Percentiles rank a stretch among this genome's conserved stretches.
These are phyloP conservation scores for Himalopsyche kuldschensis DNA, from an alignment of 2,888 invertebrate genomes.

Conservation along the genomic window DNA sequence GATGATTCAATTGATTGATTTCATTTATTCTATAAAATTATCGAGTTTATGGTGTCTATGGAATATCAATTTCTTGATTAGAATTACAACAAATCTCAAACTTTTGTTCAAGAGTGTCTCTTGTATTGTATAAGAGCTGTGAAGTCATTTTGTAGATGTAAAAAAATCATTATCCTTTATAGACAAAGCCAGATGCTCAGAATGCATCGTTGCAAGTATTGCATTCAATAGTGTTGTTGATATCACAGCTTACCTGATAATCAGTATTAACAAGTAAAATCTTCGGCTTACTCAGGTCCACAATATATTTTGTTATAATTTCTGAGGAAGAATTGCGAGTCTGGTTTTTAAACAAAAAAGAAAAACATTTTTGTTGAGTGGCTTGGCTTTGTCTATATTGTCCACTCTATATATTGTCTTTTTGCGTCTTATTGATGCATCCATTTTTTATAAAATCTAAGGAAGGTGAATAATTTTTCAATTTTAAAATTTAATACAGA, in stretches of 20 bases:
- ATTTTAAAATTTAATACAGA: neutral
- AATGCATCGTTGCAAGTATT: neutral
- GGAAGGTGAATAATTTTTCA: neutral
- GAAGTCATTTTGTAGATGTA: neutral
- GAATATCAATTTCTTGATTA: neutral
- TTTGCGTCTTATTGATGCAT: neutral
- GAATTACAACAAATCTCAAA: too few relatives aligned
- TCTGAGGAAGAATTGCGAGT: too few relatives aligned
- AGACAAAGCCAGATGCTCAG: neutral
- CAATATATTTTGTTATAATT: too few relatives aligned
- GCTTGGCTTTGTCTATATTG: neutral
- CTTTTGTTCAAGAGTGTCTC: too few relatives aligned
- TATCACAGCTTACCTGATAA: neutral
- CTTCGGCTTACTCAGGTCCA: too few relatives aligned
- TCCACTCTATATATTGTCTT: neutral
- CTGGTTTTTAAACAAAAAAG: too few relatives aligned
- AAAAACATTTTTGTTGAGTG: neutral
- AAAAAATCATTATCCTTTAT: neutral
- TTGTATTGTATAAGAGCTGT: neutral
- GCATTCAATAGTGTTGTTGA: neutral
- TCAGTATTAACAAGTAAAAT: neutral
- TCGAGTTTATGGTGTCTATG: neutral
- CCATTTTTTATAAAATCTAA: neutral
- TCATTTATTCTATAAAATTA: neutral
- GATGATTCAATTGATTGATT: neutral